These are phyloP conservation scores for Rapana venosa DNA, from an alignment of 2,888 invertebrate genomes.

Conservation along the genomic window DNA sequence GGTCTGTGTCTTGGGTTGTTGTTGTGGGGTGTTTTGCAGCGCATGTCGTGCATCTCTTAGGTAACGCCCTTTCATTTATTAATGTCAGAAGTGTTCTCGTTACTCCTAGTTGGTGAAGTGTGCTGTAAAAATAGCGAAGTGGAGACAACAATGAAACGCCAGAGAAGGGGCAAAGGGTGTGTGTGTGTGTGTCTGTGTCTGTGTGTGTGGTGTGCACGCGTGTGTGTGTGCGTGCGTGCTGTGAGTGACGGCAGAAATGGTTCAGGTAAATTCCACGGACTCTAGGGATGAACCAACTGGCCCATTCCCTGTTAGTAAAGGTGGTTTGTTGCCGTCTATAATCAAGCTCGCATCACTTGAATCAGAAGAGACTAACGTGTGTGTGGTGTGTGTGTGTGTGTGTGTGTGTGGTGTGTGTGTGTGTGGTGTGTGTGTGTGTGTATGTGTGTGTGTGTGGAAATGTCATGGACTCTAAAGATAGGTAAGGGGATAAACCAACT, in stretches of 20 bases:
- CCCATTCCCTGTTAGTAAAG: no score
- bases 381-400: no score
- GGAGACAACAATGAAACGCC: not conserved
- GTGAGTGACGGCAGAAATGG: no score
- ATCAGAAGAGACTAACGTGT: no score
- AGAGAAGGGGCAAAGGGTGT: not conserved
- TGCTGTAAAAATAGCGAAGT: not conserved
- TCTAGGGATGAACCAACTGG: no score
- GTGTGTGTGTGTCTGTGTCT: constrained; percentile 23
- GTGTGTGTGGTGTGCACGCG: constrained; percentile 14
- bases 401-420: not conserved
- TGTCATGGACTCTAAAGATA: no score
- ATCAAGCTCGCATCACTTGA: no score
- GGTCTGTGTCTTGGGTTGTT: not conserved
- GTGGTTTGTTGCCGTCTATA: no score
- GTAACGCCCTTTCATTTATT: not conserved
- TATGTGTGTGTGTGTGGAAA: no score
- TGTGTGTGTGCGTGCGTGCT: not conserved
- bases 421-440: no score
- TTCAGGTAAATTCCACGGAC: no score
- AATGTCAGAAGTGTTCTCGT: not conserved
- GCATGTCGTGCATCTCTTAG: not conserved
- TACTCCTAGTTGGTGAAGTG: not conserved
- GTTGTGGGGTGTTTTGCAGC: not conserved
- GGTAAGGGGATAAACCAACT: no score